phyloP scores from a whole-genome alignment of 1,140 invertebrate genomes.

The Drosophila sulfurigaster region DNA sequence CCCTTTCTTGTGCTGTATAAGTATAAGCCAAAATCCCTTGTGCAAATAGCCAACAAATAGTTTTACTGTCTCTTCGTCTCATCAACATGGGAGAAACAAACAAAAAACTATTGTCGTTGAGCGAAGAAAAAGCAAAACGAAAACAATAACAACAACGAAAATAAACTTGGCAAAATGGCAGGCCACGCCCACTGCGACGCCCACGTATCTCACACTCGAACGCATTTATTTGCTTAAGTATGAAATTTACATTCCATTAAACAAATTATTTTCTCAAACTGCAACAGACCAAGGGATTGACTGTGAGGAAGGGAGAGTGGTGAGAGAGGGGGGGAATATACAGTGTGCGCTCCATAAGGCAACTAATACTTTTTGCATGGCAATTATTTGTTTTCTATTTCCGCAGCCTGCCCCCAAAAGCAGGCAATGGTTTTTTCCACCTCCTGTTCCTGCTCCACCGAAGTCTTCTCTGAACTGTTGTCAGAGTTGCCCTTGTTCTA shows the following conservation, averaged over 20 bases:
- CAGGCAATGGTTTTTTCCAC: not conserved
- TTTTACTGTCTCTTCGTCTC: conserved; percentile 29
- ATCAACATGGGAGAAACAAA: conserved; percentile 42
- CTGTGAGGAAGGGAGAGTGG: not conserved
- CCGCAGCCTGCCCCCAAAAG: conserved; percentile 15
- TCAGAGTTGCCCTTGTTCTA: conserved; percentile 24
- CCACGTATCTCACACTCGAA: conserved; percentile 50
- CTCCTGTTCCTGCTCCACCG: not conserved
- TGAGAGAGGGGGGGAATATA: not conserved
- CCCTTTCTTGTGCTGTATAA: not conserved
- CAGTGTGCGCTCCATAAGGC: conserved; percentile 38
- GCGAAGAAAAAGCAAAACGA: conserved; percentile 6
- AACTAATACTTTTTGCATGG: conserved; percentile 79
- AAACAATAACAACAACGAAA: conserved; percentile 31
- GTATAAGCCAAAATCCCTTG: conserved; percentile 36
- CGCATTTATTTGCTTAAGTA: conserved; percentile 79
- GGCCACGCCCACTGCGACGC: conserved; percentile 20
- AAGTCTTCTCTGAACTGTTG: not conserved
- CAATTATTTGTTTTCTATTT: conserved; percentile 78
- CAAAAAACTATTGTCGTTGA: conserved; percentile 46
- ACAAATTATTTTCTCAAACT: conserved; percentile 80
- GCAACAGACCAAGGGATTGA: conserved; percentile 16
- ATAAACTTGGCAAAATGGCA: conserved; percentile 37
- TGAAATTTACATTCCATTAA: conserved; percentile 83
- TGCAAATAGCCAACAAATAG: conserved; percentile 52